Evolutionary conservation across 2,797 vertebrate species (phyloP), one percentile per base, ranked within the genome.

Genomic region (Crenuchus spilurus): DNA sequence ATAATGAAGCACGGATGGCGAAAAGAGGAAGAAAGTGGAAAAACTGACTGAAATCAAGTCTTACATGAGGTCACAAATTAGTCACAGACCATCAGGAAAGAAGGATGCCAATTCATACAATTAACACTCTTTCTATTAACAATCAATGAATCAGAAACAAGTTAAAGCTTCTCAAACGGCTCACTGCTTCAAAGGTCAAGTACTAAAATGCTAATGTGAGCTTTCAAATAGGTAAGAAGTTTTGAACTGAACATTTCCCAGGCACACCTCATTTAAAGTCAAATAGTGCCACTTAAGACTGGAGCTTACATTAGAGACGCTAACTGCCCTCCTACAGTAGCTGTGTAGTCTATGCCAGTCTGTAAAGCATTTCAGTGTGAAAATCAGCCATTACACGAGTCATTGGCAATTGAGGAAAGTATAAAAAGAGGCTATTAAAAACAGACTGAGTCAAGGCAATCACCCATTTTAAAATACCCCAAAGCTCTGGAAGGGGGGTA

Each of bases 361-460:
- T 78, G 80, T 52, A 83, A 75, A 79, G 78, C 77, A 78, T 81
- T 83, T 88, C 65, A 78, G 76, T 84, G 86, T 86, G 22, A 89
- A 86, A 89, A 87, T 89, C 80, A 80, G 86, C 84, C 83, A 80
- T 85, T 87, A 87, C 81, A 85, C 79, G 82, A 87, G 84, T 79
- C 66, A 65, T 77, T 83, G 82, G 70, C 78, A 84, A 82, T 81
- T 71, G 30, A 51, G 58, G 14, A 46, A 33, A 57, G 60, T 42
- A 49, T 30, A 69, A 77, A 69, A 74, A 79, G 37, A 79, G 81
- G 81, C 79, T 78, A 84, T 87, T 30, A 69, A 79, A 69, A 74
- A 80, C 33, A 78, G 81, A 76, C 79, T 84, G 81, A 78, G 76
- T 84, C 89, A 87, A 89, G 86, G 83, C 75, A 84, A 77, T 72